A percentile compares a stretch with the other conserved stretches of the same genome.
Conservation (phyloP, 1,140 invertebrate species). For the Lasaia peninsularis region DNA sequence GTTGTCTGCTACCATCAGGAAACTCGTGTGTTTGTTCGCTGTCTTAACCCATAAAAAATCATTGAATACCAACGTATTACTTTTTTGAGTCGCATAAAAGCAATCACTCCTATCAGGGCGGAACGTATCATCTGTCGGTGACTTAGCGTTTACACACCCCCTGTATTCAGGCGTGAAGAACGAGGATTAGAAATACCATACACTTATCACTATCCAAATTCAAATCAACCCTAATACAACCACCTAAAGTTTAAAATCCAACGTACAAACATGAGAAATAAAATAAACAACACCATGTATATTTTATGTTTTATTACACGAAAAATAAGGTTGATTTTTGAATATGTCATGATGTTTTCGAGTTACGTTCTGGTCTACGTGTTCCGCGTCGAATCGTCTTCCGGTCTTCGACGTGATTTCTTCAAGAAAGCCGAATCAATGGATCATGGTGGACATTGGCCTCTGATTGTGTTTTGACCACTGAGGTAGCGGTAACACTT, state of each 20-base stretch:
- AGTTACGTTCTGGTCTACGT: conserved; percentile 32
- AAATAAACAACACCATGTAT: background rate
- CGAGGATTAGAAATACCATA: conserved; percentile 28
- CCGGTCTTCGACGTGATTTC: conserved; percentile 72
- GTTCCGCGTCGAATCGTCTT: conserved; percentile 68
- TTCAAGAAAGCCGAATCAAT: conserved; percentile 71
- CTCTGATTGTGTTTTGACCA: conserved; percentile 49
- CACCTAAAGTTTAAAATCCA: conserved; percentile 8
- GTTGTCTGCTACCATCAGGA: too few relatives aligned
- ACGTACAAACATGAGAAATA: background rate
- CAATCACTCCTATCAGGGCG: conserved; percentile 54
- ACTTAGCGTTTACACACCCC: conserved; percentile 34
- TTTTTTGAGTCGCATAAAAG: conserved; percentile 21
- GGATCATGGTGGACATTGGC: conserved; percentile 66
- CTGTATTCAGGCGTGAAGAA: conserved; percentile 30
- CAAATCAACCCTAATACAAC: conserved; percentile 27
- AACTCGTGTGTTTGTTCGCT: too few relatives aligned
- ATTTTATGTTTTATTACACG: background rate
- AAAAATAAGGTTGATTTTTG: conserved; percentile 23
- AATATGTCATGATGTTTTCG: background rate
- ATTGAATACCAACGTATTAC: conserved; percentile 10
- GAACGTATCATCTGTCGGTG: conserved; percentile 35
- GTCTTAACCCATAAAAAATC: too few relatives aligned
- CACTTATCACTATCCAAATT: background rate
- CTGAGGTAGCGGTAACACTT: conserved; percentile 17